A percentile compares a stretch with the other conserved stretches of the same genome.
These are phyloP conservation scores for Trissonchulus sp. DNA, from an alignment of 2,888 invertebrate genomes.

Conservation along the genomic window DNA sequence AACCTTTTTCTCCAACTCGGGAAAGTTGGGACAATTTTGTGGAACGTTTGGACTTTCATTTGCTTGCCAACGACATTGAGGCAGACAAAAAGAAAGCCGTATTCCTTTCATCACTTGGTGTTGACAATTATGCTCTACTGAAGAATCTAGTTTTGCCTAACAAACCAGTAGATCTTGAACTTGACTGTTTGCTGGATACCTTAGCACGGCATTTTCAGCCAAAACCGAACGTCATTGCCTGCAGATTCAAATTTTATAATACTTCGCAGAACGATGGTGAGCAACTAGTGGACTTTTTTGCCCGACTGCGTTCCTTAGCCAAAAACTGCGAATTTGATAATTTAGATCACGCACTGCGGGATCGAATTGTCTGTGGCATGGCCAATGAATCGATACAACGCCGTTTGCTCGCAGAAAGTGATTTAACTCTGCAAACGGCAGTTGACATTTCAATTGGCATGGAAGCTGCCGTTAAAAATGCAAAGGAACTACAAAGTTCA, in stretches of 20 bases:
- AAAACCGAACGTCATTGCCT: not conserved
- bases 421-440: not conserved
- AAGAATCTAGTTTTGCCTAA: not conserved
- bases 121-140: not conserved
- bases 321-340: not conserved
- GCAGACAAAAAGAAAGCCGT: not conserved
- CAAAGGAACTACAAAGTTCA: not conserved
- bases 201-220: not conserved
- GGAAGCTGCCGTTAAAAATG: not conserved
- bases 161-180: not conserved
- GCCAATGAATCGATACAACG: too few relatives aligned
- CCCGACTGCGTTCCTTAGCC: not conserved
- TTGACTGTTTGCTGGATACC: not conserved
- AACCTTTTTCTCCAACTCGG: not conserved
- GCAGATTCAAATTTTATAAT: not conserved
- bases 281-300: not conserved
- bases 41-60: not conserved
- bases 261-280: not conserved
- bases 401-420: not conserved
- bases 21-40: not conserved
- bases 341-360: not conserved
- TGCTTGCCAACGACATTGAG: not conserved
- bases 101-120: not conserved
- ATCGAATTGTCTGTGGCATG: not conserved
- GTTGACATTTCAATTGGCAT: not conserved